Evolutionary conservation across 2,797 vertebrate genomes (phyloP).

Genomic region (Hemibagrus guttatus): DNA sequence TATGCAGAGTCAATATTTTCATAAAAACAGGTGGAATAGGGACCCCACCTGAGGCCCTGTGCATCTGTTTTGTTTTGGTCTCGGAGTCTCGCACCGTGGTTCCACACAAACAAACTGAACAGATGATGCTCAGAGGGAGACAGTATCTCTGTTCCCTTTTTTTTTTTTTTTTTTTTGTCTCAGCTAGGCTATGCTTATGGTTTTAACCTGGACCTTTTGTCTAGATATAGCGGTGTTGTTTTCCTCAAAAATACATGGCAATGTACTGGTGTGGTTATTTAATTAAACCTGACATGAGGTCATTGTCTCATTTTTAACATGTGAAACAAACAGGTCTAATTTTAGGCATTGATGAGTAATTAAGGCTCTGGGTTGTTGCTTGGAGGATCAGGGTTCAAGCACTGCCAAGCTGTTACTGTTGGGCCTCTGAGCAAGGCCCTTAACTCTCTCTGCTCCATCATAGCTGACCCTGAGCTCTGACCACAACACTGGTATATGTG

Average conservation of each 20-base stretch:
- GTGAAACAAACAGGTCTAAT: neutral
- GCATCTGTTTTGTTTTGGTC: neutral
- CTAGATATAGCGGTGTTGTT: neutral
- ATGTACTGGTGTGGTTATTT: neutral
- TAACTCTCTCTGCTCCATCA: too few relatives aligned
- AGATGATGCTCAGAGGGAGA: neutral
- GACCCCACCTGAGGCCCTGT: constrained; percentile 2
- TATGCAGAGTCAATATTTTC: neutral
- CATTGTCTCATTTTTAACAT: neutral
- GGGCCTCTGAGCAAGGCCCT: too few relatives aligned
- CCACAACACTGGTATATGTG: too few relatives aligned
- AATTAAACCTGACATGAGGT: neutral
- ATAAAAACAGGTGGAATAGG: neutral
- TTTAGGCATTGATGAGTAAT: neutral
- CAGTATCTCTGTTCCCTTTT: neutral
- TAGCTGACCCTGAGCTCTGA: too few relatives aligned
- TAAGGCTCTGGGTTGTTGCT: too few relatives aligned
- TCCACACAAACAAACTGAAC: neutral
- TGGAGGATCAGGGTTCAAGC: too few relatives aligned
- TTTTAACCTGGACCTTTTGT: neutral
- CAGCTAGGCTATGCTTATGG: too few relatives aligned
- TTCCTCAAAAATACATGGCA: neutral
- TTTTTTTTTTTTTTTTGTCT: neutral
- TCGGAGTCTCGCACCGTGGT: neutral
- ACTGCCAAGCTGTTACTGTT: too few relatives aligned